Conservation (phyloP, 2,888 invertebrate genomes). For the Calliopum simillimum region DNA sequence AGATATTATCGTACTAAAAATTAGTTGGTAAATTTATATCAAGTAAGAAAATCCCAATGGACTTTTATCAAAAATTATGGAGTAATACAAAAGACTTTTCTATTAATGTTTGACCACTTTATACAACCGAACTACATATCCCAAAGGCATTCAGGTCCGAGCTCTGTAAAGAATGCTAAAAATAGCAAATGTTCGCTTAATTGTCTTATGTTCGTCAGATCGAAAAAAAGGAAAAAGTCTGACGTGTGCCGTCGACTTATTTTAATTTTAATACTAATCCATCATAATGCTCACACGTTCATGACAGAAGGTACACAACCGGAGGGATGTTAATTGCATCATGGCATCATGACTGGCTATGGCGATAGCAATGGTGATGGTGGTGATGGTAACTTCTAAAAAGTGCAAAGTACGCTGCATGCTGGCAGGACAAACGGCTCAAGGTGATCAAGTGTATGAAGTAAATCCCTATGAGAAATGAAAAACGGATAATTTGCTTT, state of each 20-base stretch:
- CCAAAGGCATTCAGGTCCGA: too few relatives aligned
- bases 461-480: constrained; percentile 20
- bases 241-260: constrained; percentile 37
- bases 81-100: too few relatives aligned
- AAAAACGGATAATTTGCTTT: constrained; percentile 5
- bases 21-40: too few relatives aligned
- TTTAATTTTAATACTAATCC: constrained; percentile 64
- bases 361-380: background rate
- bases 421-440: background rate
- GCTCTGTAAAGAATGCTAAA: too few relatives aligned
- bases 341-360: constrained; percentile 21
- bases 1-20: too few relatives aligned
- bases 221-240: background rate
- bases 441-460: constrained; percentile 37
- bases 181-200: constrained; percentile 15
- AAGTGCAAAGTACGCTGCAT: background rate
- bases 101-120: too few relatives aligned
- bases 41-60: too few relatives aligned
- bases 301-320: constrained; percentile 40
- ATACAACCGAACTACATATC: too few relatives aligned
- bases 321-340: constrained; percentile 34
- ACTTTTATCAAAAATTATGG: too few relatives aligned
- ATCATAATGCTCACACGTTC: constrained; percentile 59
- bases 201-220: constrained; percentile 18
- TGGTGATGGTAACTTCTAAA: background rate